Percentiles rank a stretch among this genome's conserved stretches.
These are phyloP conservation scores for Microtus pennsylvanicus DNA, from an alignment of 2,113 vertebrate genomes.

Conservation along the genomic window DNA sequence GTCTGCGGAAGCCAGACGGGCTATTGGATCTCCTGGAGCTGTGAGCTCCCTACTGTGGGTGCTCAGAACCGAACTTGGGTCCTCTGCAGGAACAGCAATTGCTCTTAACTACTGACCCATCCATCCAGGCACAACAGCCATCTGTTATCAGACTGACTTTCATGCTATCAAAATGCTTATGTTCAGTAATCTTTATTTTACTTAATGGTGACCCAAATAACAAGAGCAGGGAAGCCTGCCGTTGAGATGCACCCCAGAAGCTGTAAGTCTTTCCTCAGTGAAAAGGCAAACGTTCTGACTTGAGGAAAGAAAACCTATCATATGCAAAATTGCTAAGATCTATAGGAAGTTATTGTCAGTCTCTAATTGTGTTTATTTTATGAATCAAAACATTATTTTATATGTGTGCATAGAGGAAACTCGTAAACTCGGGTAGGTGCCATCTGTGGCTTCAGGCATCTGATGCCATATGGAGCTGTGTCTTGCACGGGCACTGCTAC, in stretches of 20 bases:
- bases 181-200: neutral
- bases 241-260: neutral
- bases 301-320: neutral
- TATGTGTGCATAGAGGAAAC: neutral
- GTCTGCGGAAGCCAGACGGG: neutral
- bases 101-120: neutral
- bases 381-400: neutral
- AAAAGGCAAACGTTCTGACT: neutral
- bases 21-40: neutral
- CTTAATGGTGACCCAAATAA: neutral
- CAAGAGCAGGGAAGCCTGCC: neutral
- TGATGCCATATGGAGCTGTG: neutral
- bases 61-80: neutral
- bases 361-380: neutral
- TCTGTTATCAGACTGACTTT: neutral
- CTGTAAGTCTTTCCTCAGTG: neutral
- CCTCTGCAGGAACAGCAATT: neutral
- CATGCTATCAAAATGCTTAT: neutral
- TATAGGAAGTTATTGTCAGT: neutral
- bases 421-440: accelerated
- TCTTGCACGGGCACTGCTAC: no score
- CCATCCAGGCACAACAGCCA: neutral
- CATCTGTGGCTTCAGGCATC: neutral
- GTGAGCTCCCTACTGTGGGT: neutral
- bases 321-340: neutral